Base-by-base conservation (phyloP, 2,888 invertebrate species). In the Apotomis turbidana region DNA sequence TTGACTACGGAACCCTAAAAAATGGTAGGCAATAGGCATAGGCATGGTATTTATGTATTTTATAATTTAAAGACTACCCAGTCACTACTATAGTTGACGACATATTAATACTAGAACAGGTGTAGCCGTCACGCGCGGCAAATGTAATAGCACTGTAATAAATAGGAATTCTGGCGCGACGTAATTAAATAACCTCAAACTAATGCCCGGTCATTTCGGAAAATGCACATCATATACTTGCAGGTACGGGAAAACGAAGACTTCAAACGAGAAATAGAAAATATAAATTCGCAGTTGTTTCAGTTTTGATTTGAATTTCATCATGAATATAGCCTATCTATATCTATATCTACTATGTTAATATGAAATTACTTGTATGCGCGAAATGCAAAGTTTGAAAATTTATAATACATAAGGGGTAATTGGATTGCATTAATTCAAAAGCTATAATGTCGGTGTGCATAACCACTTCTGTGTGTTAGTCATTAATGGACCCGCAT, bases 161-260 rank as follows among this genome's bases (percentile, higher is more conserved):
- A 74, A 76, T 78, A 74, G 74, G 70, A 74, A 73, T 74, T 75
- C 74, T 71, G 67, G 74, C 60, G 69, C 62, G 73, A 68, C 57
- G 70, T 76, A 73, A 76, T 76, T 76, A 70, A 77, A 76, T 75
- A 76, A 76, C 72, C 55, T 63, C 59, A 67, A 46, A 73, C 70
- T 68, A 68, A 73, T 68, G 44, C 46, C 57, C 8, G 62, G 52
- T 44, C 44, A 51, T 66, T 60, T 60, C 60, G 41, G 52, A 13
- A 59, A 54, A 38, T 60, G 64, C 54, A 70, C 63, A 36, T 4
- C 64, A 15, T 15, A 15, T 15, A 15, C 15, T 15, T 15, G 15
- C 58, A 51, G 58, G 46, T 63, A 63, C 57, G 49, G n/a, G n/a
- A n/a, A n/a, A n/a, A n/a, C n/a, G n/a, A n/a, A n/a, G n/a, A n/a